Conservation (phyloP, 2,888 invertebrate genomes). For the Sinotaia quadrata region DNA sequence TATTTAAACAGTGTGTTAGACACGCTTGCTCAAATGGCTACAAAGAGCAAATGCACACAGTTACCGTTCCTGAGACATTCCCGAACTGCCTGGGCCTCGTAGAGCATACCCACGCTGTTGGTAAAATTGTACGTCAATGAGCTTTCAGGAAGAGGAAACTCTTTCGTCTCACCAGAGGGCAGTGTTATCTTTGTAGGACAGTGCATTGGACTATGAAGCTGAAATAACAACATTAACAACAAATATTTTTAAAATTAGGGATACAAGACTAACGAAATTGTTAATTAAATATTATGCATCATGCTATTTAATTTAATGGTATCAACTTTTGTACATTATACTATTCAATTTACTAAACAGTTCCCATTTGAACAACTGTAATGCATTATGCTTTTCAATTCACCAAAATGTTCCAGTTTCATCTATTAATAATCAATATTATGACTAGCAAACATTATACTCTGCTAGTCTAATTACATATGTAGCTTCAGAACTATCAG, state of each 20-base stretch:
- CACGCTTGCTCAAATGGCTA: not conserved
- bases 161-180: not conserved
- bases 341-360: too few species aligned
- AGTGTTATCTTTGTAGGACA: conserved; percentile 11
- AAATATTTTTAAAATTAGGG: too few species aligned
- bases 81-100: conserved; percentile 31
- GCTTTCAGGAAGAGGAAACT: conserved; percentile 8
- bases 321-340: not conserved
- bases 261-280: too few species aligned
- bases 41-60: not conserved
- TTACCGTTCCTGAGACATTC: conserved; percentile 34
- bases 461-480: too few species aligned
- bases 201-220: conserved; percentile 10
- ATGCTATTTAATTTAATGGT: not conserved
- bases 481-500: too few species aligned
- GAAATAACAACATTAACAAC: not conserved
- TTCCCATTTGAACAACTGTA: too few species aligned
- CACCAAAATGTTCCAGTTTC: too few species aligned
- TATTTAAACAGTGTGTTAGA: not conserved
- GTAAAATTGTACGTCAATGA: conserved; percentile 15
- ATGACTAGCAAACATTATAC: too few species aligned
- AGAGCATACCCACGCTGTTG: conserved; percentile 31
- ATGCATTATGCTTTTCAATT: too few species aligned
- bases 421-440: too few species aligned
- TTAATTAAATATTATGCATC: not conserved